Evolutionary conservation across 2,888 invertebrate genomes (phyloP).

Genomic region (Lasioglossum leucozonium): DNA sequence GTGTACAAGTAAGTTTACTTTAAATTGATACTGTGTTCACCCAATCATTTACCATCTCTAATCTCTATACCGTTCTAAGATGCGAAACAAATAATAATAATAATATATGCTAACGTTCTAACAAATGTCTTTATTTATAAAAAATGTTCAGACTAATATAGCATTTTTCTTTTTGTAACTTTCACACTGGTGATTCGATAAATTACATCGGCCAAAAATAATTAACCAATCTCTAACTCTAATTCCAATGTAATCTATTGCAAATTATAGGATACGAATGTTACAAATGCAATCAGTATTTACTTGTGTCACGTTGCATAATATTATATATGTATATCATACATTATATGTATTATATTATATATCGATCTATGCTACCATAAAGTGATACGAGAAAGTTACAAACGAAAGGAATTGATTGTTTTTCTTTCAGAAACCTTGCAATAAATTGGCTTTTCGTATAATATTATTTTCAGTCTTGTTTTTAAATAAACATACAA

Average conservation of each 20-base stretch:
- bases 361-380: constrained; percentile 51
- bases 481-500: constrained; percentile 79
- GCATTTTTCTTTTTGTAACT: constrained; percentile 40
- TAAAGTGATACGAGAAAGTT: constrained; percentile 65
- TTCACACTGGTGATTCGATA: constrained; percentile 39
- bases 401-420: constrained; percentile 63
- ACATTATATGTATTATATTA: constrained; percentile 55
- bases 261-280: constrained; percentile 61
- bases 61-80: constrained; percentile 44
- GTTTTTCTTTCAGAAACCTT: constrained; percentile 53
- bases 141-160: constrained; percentile 54
- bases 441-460: constrained; percentile 69
- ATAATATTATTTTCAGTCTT: constrained; percentile 79
- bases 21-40: constrained; percentile 43
- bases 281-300: constrained; percentile 59
- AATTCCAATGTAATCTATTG: constrained; percentile 46
- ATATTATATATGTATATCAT: constrained; percentile 55
- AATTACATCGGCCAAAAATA: constrained; percentile 54
- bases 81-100: constrained; percentile 48
- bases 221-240: constrained; percentile 45
- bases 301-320: constrained; percentile 48
- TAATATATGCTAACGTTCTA: constrained; percentile 41
- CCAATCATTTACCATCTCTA: constrained; percentile 47
- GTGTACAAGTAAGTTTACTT: constrained; percentile 51
- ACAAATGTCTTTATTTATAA: constrained; percentile 57